Percentiles rank a stretch among this genome's conserved stretches.
phyloP scores from a whole-genome alignment of 2,888 invertebrate genomes.

The Eupeodes latifasciatus region DNA sequence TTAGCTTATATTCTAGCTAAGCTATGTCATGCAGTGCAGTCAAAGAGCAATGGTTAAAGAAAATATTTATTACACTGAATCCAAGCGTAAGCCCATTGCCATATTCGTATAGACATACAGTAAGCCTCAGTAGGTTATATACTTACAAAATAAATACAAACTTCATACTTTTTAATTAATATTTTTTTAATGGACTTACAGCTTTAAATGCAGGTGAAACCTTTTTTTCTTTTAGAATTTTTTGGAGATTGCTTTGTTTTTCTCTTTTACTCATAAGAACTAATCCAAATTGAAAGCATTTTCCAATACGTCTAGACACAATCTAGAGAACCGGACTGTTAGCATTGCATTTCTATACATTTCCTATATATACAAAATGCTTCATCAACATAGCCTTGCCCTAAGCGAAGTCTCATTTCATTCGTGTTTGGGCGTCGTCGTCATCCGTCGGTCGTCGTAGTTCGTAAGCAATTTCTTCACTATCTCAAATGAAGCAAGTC shows the following conservation, averaged over 20 bases:
- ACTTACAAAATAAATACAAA: no score
- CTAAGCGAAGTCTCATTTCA: conserved; percentile 41
- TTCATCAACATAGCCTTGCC: conserved; percentile 41
- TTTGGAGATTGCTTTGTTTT: no score
- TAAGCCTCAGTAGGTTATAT: conserved; percentile 10
- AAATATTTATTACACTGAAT: conserved; percentile 38
- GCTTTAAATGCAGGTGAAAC: no score
- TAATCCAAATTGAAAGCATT: no score
- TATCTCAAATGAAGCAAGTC: conserved; percentile 50
- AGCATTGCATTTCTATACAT: conserved; percentile 7
- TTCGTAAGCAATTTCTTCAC: conserved; percentile 39
- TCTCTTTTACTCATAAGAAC: no score
- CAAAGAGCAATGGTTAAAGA: conserved; percentile 52
- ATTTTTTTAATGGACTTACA: no score
- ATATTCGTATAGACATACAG: background rate
- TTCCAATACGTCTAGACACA: no score
- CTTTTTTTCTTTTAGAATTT: no score
- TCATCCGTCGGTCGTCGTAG: no score
- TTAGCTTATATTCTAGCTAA: background rate
- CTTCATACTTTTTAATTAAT: no score
- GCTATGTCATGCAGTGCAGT: background rate
- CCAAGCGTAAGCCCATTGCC: conserved; percentile 18
- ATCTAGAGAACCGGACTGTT: background rate
- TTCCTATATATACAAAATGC: conserved; percentile 12
- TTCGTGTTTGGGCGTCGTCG: conserved; percentile 38